Base-by-base conservation (phyloP, 1,140 invertebrate species). In the Heliconius melpomene region DNA sequence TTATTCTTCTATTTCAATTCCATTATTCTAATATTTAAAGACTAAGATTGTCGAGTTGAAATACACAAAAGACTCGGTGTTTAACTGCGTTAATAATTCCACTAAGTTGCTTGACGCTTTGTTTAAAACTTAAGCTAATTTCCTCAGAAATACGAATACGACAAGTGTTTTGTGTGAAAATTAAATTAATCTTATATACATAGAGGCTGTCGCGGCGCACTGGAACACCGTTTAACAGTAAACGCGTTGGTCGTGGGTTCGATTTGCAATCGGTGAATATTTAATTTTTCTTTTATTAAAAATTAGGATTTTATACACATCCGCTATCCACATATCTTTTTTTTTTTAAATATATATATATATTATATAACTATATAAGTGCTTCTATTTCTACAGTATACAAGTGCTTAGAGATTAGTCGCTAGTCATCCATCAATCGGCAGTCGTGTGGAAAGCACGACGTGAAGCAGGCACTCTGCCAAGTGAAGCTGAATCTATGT, bases 321-420 rank as follows among this genome's bases (percentile, higher is more conserved):
- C 29, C 29, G 29, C 29, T 29, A 2, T 29, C 29, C 29, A 29
- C 29, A 2, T 40, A 40, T 13, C 9, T 40, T 40, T 40, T 40
- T 13, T 40, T 13, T 40, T 11, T 40, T 13, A 0, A 54, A 20
- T n/a, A 8, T 0, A n/a, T n/a, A 7, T 54, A 52, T 16, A 52
- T 23, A 57, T n/a, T 52, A n/a, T 8, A 57, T n/a, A 57, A 8
- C 54, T 60, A 66, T 26, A 29, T 29, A 26, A 66, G 3, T 13
- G 1, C 60, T 29, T 66, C 54, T 57, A 57, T n/a, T 57, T 57
- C 9, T 66, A 38, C 73, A 71, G 40, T 23, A 74, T 54, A 75
- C 29, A 60, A 76, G 74, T 75, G 77, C 75, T 77, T 71, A 40
- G 71, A 80, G 75, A 80, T 80, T 80, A 80, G 79, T 72, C 77